Conservation (phyloP, 2,888 invertebrate species). For the Clanis bilineata region DNA sequence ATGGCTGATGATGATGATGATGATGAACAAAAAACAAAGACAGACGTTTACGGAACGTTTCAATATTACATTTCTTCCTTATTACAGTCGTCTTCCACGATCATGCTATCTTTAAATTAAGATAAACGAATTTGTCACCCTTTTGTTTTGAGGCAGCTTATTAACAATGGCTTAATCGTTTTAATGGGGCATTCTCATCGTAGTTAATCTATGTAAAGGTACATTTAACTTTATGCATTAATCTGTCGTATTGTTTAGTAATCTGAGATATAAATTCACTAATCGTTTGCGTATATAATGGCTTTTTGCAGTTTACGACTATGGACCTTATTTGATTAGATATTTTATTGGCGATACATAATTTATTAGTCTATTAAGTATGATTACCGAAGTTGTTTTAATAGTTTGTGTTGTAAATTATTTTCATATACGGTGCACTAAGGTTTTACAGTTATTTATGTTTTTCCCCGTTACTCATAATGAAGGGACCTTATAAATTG, state of each 20-base stretch:
- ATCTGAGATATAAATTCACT: constrained; percentile 33
- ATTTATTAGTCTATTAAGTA: not conserved
- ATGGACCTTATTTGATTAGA: constrained; percentile 17
- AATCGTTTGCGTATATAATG: constrained; percentile 10
- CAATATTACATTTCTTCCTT: constrained; percentile 13
- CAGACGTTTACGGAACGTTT: not conserved
- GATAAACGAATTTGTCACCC: constrained; percentile 71
- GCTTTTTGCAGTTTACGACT: constrained; percentile 11
- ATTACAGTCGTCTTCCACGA: constrained; percentile 38
- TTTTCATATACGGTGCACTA: not conserved
- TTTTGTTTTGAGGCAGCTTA: constrained; percentile 66
- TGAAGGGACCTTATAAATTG: too few relatives aligned
- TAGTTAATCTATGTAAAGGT: constrained; percentile 65
- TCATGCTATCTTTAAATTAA: constrained; percentile 45
- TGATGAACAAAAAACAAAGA: not conserved
- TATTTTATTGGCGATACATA: not conserved
- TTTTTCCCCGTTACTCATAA: not conserved
- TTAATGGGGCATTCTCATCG: constrained; percentile 60
- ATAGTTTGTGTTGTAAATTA: not conserved
- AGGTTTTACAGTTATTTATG: not conserved
- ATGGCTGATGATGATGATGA: too few relatives aligned
- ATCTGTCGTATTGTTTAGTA: constrained; percentile 53
- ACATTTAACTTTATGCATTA: constrained; percentile 57
- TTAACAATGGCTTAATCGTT: constrained; percentile 73
- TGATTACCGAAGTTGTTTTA: not conserved